Conservation (phyloP, 2,113 vertebrate species). For the Garra rufa region DNA sequence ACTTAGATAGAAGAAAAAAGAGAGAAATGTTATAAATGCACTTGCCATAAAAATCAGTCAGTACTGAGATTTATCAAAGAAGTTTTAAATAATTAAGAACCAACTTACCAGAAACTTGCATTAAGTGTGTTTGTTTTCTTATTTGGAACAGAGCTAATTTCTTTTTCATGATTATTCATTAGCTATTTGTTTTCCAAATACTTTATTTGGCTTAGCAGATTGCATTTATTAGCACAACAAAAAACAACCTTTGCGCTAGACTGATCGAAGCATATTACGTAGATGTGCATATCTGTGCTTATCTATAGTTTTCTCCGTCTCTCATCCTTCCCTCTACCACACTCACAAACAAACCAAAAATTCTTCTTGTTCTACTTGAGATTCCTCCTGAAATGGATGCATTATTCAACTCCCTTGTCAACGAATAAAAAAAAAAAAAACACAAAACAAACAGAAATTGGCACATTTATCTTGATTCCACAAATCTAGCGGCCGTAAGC, state of each 20-base stretch:
- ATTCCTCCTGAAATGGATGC: slow-evolving; percentile 39
- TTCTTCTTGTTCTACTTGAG: slow-evolving; percentile 24
- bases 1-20: too few species aligned
- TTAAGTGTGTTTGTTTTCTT: not conserved
- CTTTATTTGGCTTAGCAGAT: slow-evolving; percentile 26
- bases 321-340: not conserved
- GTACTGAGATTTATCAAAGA: not conserved
- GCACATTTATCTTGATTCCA: slow-evolving; percentile 45
- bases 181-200: slow-evolving; percentile 19
- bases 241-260: slow-evolving; percentile 36
- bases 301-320: not conserved
- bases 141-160: not conserved
- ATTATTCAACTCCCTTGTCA: slow-evolving; percentile 55
- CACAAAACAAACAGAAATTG: slow-evolving; percentile 46
- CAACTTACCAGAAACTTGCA: not conserved
- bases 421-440: not conserved
- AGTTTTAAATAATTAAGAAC: not conserved
- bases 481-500: slow-evolving; percentile 30
- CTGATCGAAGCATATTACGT: slow-evolving; percentile 29
- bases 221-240: slow-evolving; percentile 44
- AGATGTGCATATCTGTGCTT: not conserved
- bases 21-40: too few species aligned
- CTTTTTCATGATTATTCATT: slow-evolving; percentile 49
- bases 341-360: not conserved
- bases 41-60: too few species aligned